These are phyloP conservation scores for Ia io DNA, from an alignment of 2,113 vertebrate species.

Conservation along the genomic window DNA sequence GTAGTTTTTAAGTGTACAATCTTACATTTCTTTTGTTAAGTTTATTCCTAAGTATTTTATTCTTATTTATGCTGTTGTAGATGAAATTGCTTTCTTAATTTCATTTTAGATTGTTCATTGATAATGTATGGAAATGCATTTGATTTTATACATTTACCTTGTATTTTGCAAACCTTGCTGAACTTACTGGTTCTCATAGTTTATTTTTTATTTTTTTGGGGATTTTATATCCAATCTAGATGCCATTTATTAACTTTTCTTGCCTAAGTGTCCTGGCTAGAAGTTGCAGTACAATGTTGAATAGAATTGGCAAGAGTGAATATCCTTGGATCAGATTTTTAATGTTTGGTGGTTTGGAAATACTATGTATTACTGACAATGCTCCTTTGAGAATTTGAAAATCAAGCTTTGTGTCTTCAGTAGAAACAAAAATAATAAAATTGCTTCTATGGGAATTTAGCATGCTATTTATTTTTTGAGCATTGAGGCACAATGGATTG, in stretches of 20 bases:
- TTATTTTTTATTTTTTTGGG: background rate
- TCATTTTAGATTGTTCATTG: background rate
- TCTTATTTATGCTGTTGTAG: background rate
- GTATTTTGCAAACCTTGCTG: background rate
- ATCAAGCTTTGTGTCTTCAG: conserved; percentile 8
- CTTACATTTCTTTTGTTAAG: background rate
- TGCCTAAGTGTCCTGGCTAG: background rate
- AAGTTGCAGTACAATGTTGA: background rate
- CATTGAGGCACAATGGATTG: background rate
- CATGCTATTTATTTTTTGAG: conserved; percentile 31
- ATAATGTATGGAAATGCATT: background rate
- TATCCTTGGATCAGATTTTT: conserved; percentile 28
- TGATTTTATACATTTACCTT: conserved; percentile 5
- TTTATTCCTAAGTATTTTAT: conserved; percentile 16
- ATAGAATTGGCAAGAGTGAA: background rate
- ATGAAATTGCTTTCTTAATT: background rate
- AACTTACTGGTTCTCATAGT: background rate
- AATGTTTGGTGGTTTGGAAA: conserved; percentile 38
- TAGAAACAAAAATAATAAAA: conserved; percentile 22
- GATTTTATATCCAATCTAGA: background rate
- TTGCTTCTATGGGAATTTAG: conserved; percentile 26
- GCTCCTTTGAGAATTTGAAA: conserved; percentile 30
- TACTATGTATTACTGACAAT: conserved; percentile 15
- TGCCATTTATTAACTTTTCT: background rate
- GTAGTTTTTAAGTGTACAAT: background rate